Evolutionary conservation across 2,113 vertebrate genomes (phyloP).

Genomic region (Varanus komodoensis): DNA sequence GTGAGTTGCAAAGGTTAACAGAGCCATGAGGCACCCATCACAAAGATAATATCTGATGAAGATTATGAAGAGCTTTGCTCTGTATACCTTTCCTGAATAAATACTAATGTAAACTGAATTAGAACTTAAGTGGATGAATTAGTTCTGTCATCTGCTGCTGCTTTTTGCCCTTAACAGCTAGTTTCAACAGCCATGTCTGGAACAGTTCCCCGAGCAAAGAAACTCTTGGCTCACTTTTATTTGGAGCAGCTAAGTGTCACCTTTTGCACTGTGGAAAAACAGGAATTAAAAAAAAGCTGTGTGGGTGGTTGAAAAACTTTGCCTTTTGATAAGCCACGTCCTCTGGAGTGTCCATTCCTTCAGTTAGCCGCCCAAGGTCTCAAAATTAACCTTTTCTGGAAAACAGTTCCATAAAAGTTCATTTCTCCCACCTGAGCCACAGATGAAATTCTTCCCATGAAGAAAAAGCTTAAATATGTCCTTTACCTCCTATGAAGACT

Average conservation of each 20-base stretch:
- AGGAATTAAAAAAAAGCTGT: not conserved
- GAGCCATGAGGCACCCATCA: not conserved
- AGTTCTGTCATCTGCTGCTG: conserved; percentile 35
- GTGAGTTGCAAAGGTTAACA: not conserved
- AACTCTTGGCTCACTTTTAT: conserved; percentile 50
- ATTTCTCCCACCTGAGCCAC: conserved; percentile 28
- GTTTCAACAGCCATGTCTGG: conserved; percentile 10
- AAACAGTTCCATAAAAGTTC: conserved; percentile 27
- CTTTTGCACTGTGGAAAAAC: conserved; percentile 57
- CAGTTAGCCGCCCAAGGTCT: conserved; percentile 35
- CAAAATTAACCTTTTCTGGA: not conserved
- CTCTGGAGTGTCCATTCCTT: conserved; percentile 45
- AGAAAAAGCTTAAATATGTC: conserved; percentile 39
- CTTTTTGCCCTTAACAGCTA: not conserved
- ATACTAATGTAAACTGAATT: conserved; percentile 6
- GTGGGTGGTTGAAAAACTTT: not conserved
- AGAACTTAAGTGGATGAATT: conserved; percentile 34
- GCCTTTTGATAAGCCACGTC: conserved; percentile 56
- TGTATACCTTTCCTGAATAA: not conserved
- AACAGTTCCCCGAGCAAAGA: conserved; percentile 42
- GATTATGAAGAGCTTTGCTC: not conserved
- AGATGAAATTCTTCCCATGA: not conserved
- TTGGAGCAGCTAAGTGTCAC: conserved; percentile 48
- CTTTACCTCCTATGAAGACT: conserved; percentile 2
- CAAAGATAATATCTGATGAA: not conserved